A percentile compares a stretch with the other conserved stretches of the same genome.
These are phyloP conservation scores for Origma solitaria DNA, from an alignment of 2,113 vertebrate genomes.

Conservation along the genomic window DNA sequence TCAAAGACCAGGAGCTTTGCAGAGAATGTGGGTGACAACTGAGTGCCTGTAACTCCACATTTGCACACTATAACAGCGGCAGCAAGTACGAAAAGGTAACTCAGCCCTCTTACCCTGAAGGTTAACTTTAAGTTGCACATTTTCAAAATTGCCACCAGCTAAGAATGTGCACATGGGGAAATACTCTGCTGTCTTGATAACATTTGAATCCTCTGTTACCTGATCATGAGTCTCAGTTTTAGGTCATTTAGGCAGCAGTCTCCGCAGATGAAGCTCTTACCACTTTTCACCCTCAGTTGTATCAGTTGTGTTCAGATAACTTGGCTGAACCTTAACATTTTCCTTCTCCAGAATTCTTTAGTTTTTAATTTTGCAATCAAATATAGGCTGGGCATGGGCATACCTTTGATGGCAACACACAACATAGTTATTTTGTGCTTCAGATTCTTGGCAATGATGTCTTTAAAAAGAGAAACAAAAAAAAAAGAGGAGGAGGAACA, in stretches of 20 bases:
- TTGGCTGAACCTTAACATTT: neutral
- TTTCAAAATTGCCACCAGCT: neutral
- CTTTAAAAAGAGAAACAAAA: neutral
- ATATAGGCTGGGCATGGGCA: neutral
- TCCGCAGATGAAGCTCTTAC: neutral
- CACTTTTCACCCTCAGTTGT: neutral
- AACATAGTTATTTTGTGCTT: neutral
- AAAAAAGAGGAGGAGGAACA: fast-evolving
- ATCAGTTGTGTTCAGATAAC: neutral
- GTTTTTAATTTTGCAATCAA: neutral
- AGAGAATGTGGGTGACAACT: neutral
- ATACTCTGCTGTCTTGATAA: neutral
- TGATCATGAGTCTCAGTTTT: neutral
- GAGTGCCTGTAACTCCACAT: neutral
- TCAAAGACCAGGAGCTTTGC: neutral
- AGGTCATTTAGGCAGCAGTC: neutral
- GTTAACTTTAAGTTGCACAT: neutral
- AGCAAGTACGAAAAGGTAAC: neutral
- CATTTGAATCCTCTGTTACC: neutral
- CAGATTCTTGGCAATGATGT: neutral
- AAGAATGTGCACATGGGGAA: neutral
- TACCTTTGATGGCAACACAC: neutral
- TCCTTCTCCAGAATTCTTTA: neutral
- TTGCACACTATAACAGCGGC: neutral
- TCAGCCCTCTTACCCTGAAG: neutral